Conservation (phyloP, 1,140 invertebrate genomes). For the Neodiprion fabricii region DNA sequence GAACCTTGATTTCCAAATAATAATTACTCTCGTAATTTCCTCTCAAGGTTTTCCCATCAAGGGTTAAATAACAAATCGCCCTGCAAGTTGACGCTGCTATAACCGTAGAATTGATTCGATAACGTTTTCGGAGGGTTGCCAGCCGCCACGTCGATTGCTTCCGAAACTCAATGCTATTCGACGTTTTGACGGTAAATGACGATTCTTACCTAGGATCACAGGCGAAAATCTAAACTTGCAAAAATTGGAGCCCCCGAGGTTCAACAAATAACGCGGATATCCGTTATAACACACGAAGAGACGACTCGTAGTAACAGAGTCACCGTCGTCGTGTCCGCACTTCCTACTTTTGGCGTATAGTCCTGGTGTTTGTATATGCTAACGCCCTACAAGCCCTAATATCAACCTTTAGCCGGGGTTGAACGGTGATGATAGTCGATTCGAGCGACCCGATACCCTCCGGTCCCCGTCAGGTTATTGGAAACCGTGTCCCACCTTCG, state of each 20-base stretch:
- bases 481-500: neutral
- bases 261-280: too few relatives aligned
- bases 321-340: neutral
- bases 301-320: too few relatives aligned
- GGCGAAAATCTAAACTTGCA: too few relatives aligned
- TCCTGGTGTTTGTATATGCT: conserved; percentile 29
- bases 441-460: conserved; percentile 14
- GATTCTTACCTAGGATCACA: too few relatives aligned
- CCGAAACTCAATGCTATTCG: too few relatives aligned
- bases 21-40: conserved; percentile 60
- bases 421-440: conserved; percentile 17
- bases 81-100: neutral
- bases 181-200: too few relatives aligned
- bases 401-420: conserved; percentile 12
- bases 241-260: too few relatives aligned
- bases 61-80: neutral
- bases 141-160: too few relatives aligned
- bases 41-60: conserved; percentile 33
- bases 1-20: conserved; percentile 35
- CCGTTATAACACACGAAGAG: too few relatives aligned
- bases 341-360: neutral
- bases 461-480: neutral
- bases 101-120: neutral
- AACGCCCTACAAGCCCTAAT: conserved; percentile 28
- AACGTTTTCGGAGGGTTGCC: neutral